These are phyloP conservation scores for Phodopus roborovskii DNA, from an alignment of 2,113 vertebrate species.

Conservation along the genomic window DNA sequence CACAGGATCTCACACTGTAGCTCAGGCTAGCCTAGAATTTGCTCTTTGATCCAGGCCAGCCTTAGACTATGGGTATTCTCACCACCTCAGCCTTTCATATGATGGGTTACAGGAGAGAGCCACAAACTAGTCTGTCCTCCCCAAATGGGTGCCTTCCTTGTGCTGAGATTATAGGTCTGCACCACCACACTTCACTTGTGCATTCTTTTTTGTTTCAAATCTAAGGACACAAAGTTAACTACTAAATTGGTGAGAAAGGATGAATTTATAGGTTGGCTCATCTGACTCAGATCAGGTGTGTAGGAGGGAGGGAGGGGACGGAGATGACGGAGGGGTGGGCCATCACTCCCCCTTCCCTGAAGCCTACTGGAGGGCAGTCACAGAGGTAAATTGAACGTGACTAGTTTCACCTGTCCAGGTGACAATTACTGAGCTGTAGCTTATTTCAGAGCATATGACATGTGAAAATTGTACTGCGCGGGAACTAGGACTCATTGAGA, in stretches of 20 bases:
- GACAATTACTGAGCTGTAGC: neutral
- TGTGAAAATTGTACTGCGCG: neutral
- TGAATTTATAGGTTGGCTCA: neutral
- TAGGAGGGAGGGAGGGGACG: neutral
- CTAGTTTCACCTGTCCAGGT: neutral
- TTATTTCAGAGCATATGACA: neutral
- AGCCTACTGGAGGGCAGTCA: neutral
- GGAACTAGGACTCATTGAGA: conserved; percentile 23
- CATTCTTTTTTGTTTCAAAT: neutral
- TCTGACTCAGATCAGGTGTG: neutral
- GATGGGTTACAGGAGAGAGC: neutral
- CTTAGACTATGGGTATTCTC: neutral
- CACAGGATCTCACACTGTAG: neutral
- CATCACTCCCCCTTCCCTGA: neutral
- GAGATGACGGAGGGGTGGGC: neutral
- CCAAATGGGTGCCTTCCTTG: neutral
- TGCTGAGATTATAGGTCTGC: neutral
- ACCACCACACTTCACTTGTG: no score
- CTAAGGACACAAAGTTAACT: conserved; percentile 33
- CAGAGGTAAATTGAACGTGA: neutral
- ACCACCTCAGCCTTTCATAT: neutral
- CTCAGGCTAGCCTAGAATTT: neutral
- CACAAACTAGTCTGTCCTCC: neutral
- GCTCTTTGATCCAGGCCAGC: no score
- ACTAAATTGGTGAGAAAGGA: conserved; percentile 17